Evolutionary conservation across 2,797 vertebrate species (phyloP).

Genomic region (Acanthurus tractus): DNA sequence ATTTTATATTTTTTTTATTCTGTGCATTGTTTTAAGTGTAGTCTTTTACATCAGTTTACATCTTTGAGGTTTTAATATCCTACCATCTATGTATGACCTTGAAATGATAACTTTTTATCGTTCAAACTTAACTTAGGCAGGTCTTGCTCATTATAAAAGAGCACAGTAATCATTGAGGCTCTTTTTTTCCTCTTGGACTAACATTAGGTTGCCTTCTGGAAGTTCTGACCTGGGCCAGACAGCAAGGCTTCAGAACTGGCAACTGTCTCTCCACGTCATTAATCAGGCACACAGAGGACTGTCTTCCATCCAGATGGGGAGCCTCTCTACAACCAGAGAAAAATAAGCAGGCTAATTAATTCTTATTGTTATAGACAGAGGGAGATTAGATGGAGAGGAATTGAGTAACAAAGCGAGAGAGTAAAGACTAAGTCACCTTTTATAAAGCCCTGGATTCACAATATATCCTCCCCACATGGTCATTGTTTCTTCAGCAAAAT

Average conservation of each 20-base stretch:
- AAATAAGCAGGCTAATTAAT: constrained; percentile 99
- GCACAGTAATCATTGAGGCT: constrained; percentile 26
- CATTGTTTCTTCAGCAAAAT: constrained; percentile 85
- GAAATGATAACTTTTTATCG: constrained; percentile 42
- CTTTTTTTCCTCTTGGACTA: constrained; percentile 47
- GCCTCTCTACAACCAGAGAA: constrained; percentile 93
- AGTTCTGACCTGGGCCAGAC: constrained; percentile 85
- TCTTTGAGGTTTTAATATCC: not conserved
- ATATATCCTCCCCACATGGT: constrained; percentile 85
- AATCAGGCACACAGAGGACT: constrained; percentile 97
- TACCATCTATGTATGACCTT: constrained; percentile 45
- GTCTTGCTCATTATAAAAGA: constrained; percentile 30
- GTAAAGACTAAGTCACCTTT: constrained; percentile 93
- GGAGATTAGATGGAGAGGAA: constrained; percentile 93
- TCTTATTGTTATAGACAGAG: constrained; percentile 98
- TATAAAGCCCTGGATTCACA: constrained; percentile 89
- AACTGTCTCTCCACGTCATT: constrained; percentile 94
- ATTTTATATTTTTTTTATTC: not conserved
- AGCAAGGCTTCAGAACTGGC: constrained; percentile 87
- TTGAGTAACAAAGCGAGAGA: constrained; percentile 83
- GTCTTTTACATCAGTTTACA: too few relatives aligned
- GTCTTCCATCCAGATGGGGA: constrained; percentile 98
- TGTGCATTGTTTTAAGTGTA: too few relatives aligned
- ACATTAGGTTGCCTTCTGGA: constrained; percentile 82
- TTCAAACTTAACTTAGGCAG: constrained; percentile 10